phyloP scores from a whole-genome alignment of 2,113 vertebrate genomes.

The Bubo bubo region DNA sequence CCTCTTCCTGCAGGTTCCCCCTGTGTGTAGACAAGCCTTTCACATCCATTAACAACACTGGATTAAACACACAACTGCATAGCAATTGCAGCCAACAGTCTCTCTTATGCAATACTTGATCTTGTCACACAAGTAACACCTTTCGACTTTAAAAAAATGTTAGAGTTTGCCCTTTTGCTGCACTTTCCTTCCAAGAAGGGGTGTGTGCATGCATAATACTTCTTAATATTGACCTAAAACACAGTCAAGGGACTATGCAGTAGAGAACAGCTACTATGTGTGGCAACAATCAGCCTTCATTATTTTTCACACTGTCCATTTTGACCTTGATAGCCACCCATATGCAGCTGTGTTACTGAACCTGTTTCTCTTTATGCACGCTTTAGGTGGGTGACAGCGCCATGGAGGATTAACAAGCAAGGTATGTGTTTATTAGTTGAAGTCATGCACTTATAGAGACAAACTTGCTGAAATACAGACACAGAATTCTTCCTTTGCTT shows the following conservation, averaged over 20 bases:
- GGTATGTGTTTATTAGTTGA: constrained; percentile 30
- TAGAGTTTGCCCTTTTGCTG: not conserved
- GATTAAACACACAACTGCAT: not conserved
- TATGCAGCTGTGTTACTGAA: not conserved
- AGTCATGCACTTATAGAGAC: not conserved
- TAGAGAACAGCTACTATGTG: not conserved
- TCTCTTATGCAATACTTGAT: not conserved
- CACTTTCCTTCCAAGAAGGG: not conserved
- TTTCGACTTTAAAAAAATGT: not conserved
- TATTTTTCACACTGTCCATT: not conserved
- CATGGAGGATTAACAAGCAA: constrained; percentile 46
- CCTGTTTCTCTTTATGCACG: constrained; percentile 6
- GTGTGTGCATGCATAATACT: not conserved
- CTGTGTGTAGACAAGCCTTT: not conserved
- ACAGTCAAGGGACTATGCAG: not conserved
- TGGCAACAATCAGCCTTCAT: not conserved
- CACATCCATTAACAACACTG: not conserved
- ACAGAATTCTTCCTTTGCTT: not conserved
- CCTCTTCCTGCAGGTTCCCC: not conserved
- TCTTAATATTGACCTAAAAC: not conserved
- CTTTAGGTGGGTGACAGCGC: not conserved
- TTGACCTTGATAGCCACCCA: not conserved
- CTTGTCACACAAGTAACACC: not conserved
- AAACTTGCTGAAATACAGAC: not conserved
- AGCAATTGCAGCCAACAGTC: not conserved